Evolutionary conservation across 1,140 invertebrate genomes (phyloP), one percentile per base, ranked within the genome.

Genomic region (Atta texana): DNA sequence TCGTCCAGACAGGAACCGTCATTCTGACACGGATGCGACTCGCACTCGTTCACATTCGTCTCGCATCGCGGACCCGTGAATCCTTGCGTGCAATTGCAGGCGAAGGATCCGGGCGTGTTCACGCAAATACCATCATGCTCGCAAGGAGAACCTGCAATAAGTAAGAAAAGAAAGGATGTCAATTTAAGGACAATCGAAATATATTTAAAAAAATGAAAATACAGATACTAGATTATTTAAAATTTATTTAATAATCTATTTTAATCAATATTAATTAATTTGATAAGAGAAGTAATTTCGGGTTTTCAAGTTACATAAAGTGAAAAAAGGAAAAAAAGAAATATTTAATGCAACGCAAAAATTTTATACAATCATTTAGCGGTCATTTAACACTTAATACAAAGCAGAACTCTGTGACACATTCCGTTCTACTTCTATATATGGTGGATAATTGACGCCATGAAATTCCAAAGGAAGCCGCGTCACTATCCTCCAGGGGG

Each of bases 1-100:
- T 99, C 98, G 92, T 99, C 98, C 75, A 99, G 95, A 92, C 98
- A 99, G 64, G 98, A 99, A 69, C 98, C 98, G 91, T 99, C 98
- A 94, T 99, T 99, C 91, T 98, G 97, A 94, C 98, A 99, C 0
- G 98, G 98, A 95, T 98, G 98, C 4, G 98, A 98, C 93, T 99
- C 98, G 94, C 98, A 99, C 93, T 99, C 98, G 94, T 99, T 99
- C 87, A 98, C 97, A 95, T 98, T 98, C 59, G 97, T 98, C 95
- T 99, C 98, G 94, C 98, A 99, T 63, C 98, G 96, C 0, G 98
- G 98, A 8, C 98, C 98, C 0, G 98, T 98, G 96, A 99, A 99
- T 24, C 98, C 98, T 86, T 98, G 97, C 1, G 97, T 98, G 91
- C 98, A 99, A 93, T 98, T 98, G 95, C 98, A 99, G 8, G 97